Evolutionary conservation across 2,797 vertebrate species (phyloP).

Genomic region (Pseudochromis fuscus): DNA sequence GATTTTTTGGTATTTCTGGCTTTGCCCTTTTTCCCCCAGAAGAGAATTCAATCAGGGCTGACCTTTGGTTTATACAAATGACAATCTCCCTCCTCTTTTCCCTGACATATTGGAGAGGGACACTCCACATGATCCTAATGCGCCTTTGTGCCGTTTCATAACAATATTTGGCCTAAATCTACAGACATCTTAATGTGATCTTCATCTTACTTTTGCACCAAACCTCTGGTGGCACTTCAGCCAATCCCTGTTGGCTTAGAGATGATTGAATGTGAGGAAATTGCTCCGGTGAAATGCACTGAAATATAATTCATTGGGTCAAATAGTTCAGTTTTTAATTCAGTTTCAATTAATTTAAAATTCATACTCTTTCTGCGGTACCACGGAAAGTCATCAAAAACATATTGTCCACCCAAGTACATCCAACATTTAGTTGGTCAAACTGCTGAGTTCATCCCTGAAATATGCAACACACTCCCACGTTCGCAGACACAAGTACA

Average conservation of each 20-base stretch:
- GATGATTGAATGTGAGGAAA: conserved; percentile 5
- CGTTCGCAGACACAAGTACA: conserved; percentile 40
- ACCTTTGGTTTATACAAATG: conserved; percentile 76
- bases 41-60: conserved; percentile 73
- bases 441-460: conserved; percentile 28
- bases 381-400: conserved; percentile 26
- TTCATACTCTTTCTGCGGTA: no score
- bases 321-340: background rate
- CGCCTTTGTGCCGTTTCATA: conserved; percentile 30
- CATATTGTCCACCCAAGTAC: conserved; percentile 42
- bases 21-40: conserved; percentile 52
- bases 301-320: background rate
- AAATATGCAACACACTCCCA: conserved; percentile 64
- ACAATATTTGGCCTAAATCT: conserved; percentile 55
- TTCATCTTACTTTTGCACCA: conserved; percentile 17
- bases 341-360: no score
- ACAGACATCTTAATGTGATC: conserved; percentile 27
- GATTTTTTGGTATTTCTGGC: conserved; percentile 46
- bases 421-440: conserved; percentile 34
- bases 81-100: conserved; percentile 52
- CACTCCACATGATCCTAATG: conserved; percentile 32
- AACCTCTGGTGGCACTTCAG: conserved; percentile 23
- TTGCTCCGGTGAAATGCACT: background rate
- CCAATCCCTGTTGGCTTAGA: conserved; percentile 2
- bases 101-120: conserved; percentile 56